Conservation (phyloP, 2,113 vertebrate species). For the Phrynosoma blainvillii region DNA sequence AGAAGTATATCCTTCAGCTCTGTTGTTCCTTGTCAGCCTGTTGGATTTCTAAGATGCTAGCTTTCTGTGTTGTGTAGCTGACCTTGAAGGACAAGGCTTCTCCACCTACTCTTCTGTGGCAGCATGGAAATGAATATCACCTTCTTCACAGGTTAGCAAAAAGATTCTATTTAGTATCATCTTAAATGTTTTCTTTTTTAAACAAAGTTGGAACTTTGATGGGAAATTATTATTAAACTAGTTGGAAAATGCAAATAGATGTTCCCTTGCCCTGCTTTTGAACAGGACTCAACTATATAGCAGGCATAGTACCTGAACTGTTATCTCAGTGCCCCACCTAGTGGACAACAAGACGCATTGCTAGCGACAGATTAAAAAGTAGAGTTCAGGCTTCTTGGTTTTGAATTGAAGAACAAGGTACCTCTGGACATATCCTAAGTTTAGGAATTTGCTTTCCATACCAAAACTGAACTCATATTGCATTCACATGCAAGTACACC, state of each 20-base stretch:
- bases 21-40: neutral
- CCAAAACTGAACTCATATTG: neutral
- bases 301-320: neutral
- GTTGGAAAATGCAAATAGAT: neutral
- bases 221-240: too few relatives aligned
- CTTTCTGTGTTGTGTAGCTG: neutral
- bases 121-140: neutral
- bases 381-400: neutral
- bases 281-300: neutral
- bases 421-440: neutral
- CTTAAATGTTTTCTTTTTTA: neutral
- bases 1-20: neutral
- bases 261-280: too few relatives aligned
- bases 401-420: neutral
- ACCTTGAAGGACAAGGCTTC: neutral
- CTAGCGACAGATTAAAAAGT: neutral
- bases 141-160: neutral
- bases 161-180: neutral
- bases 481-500: neutral
- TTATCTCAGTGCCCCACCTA: conserved; percentile 62
- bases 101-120: neutral
- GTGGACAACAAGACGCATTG: conserved; percentile 41
- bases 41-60: neutral
- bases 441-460: neutral
- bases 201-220: neutral